A percentile compares a stretch with the other conserved stretches of the same genome.
These are phyloP conservation scores for Corythornis vintsioides DNA, from an alignment of 2,113 vertebrate species.

Conservation along the genomic window DNA sequence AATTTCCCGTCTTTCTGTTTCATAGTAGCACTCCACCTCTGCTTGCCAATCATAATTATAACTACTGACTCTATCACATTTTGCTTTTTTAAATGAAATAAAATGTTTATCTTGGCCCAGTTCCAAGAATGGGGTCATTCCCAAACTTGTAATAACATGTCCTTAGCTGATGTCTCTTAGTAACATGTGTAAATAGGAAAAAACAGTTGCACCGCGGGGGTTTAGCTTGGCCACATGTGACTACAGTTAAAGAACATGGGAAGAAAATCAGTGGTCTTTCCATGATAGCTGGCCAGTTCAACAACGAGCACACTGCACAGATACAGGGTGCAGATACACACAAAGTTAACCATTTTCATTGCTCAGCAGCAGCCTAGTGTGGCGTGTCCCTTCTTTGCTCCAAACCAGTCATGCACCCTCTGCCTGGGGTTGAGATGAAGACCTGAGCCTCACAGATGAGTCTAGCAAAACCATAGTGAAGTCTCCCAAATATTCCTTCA, in stretches of 20 bases:
- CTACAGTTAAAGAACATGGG: conserved; percentile 53
- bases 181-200: conserved; percentile 79
- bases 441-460: background rate
- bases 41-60: conserved; percentile 71
- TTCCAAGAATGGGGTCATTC: conserved; percentile 74
- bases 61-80: conserved; percentile 67
- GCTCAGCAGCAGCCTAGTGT: background rate
- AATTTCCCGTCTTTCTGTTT: conserved; percentile 19
- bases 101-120: conserved; percentile 67
- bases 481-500: background rate
- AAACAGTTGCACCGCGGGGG: conserved; percentile 70
- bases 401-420: background rate
- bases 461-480: background rate
- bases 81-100: conserved; percentile 70
- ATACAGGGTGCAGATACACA: background rate
- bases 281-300: background rate
- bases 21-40: conserved; percentile 54
- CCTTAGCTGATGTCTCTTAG: conserved; percentile 74
- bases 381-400: background rate
- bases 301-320: background rate
- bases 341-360: background rate
- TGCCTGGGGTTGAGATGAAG: background rate
- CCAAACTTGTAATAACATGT: conserved; percentile 73
- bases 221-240: conserved; percentile 68
- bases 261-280: conserved; percentile 59